These are phyloP conservation scores for Turnix velox DNA, from an alignment of 2,113 vertebrate species.

Conservation along the genomic window DNA sequence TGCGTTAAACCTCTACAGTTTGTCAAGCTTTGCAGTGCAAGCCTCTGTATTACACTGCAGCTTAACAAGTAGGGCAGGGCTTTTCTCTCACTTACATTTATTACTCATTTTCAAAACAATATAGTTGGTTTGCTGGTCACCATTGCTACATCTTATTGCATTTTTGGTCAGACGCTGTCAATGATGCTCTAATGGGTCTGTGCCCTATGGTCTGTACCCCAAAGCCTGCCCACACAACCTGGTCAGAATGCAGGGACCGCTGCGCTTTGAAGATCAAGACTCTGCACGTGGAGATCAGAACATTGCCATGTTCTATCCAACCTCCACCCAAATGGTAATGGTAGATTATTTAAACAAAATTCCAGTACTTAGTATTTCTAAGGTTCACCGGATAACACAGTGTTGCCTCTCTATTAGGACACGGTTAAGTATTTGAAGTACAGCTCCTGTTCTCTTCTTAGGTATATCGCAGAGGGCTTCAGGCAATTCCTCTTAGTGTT, in stretches of 20 bases:
- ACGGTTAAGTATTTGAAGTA: constrained; percentile 67
- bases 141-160: constrained; percentile 86
- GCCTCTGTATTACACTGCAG: constrained; percentile 86
- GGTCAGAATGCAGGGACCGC: constrained; percentile 87
- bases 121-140: constrained; percentile 83
- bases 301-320: constrained; percentile 90
- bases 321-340: constrained; percentile 90
- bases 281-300: constrained; percentile 88
- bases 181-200: constrained; percentile 88
- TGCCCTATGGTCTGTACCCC: constrained; percentile 90
- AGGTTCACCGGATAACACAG: constrained; percentile 84
- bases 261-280: constrained; percentile 88
- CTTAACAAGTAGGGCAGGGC: constrained; percentile 87
- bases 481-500: constrained; percentile 97
- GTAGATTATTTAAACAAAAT: constrained; percentile 90
- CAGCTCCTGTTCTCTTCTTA: constrained; percentile 76
- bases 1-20: constrained; percentile 85
- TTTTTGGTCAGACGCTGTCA: constrained; percentile 89
- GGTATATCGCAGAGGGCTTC: constrained; percentile 95
- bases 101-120: constrained; percentile 78
- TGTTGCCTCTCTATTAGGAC: constrained; percentile 79
- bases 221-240: constrained; percentile 87
- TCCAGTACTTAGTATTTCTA: constrained; percentile 82
- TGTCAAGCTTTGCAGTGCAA: constrained; percentile 88
- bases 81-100: constrained; percentile 82